Base-by-base conservation (phyloP, 2,113 vertebrate genomes). In the Capreolus pygargus region DNA sequence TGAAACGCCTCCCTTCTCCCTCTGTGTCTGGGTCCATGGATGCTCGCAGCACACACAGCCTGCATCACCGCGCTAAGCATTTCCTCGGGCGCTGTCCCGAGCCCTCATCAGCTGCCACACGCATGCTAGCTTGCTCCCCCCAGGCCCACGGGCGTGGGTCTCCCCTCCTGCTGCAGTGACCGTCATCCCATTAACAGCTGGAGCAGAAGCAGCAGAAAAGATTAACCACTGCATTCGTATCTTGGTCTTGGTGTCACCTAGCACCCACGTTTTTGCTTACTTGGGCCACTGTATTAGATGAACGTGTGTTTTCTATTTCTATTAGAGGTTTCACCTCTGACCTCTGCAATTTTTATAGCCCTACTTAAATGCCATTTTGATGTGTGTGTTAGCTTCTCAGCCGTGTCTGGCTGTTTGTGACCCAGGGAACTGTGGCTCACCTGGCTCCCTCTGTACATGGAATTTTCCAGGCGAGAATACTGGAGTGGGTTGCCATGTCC, bases 71-170 rank as follows among this genome's bases (percentile, higher is more conserved):
- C 3, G 0, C 21, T 3, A 27, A 50, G 9, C 13, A 1, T 47
- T 30, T 50, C 14, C 36, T 50, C 8, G 0, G 6, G 1, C 0
- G 1, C 4, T 14, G 2, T n/a, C n/a, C 50, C 8, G 0, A 12
- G 27, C 8, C 28, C 9, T 52, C 19, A 28, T 13, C 50, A 13
- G 7, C n/a, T 1, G 36, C 3, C 21, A 3, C 54, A 21, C 0
- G 7, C 1, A 0, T 12, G 64, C 52, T 52, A 15, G 14, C n/a
- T 9, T 5, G 43, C n/a, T 50, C 54, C 58, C 45, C 54, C 23
- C 3, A n/a, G 0, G 1, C 23, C 33, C 55, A 11, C 0, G 1
- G 36, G 39, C 52, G 30, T 1, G 27, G 1, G 4, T 78, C 79
- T 36, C 23, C 4, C 4, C 25, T 11, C 13, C 79, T 1, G 14